phyloP scores from a whole-genome alignment of 2,797 vertebrate genomes.

The Phalanger gymnotis region DNA sequence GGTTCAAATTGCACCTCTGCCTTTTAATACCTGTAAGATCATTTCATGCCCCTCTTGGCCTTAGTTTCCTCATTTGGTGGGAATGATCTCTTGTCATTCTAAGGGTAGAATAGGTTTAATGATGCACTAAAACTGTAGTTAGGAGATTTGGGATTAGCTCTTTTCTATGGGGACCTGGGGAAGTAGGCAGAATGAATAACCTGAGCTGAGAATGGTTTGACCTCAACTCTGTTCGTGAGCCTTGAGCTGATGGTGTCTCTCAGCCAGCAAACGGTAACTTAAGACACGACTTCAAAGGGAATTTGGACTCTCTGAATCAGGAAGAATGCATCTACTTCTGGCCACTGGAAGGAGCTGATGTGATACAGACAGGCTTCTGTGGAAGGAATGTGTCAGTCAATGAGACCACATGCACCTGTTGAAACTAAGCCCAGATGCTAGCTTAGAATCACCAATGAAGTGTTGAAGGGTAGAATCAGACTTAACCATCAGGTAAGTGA shows the following conservation, averaged over 20 bases:
- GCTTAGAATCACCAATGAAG: background rate
- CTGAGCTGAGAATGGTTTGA: background rate
- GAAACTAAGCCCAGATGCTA: background rate
- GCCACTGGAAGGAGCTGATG: background rate
- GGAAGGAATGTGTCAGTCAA: background rate
- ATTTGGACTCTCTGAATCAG: background rate
- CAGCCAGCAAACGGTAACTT: background rate
- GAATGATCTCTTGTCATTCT: background rate
- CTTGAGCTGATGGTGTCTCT: background rate
- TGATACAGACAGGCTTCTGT: background rate
- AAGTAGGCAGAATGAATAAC: background rate
- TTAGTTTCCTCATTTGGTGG: background rate
- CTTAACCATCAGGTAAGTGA: background rate
- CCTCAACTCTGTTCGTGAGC: background rate
- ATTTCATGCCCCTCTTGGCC: background rate
- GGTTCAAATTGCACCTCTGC: background rate
- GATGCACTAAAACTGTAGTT: background rate
- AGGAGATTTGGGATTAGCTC: background rate
- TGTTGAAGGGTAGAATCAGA: background rate
- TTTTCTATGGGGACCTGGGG: background rate
- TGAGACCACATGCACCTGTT: background rate
- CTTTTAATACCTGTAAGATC: background rate
- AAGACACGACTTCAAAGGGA: background rate
- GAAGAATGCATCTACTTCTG: background rate
- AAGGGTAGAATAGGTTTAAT: background rate